phyloP scores from a whole-genome alignment of 2,888 invertebrate species.

The Cantharis rustica region DNA sequence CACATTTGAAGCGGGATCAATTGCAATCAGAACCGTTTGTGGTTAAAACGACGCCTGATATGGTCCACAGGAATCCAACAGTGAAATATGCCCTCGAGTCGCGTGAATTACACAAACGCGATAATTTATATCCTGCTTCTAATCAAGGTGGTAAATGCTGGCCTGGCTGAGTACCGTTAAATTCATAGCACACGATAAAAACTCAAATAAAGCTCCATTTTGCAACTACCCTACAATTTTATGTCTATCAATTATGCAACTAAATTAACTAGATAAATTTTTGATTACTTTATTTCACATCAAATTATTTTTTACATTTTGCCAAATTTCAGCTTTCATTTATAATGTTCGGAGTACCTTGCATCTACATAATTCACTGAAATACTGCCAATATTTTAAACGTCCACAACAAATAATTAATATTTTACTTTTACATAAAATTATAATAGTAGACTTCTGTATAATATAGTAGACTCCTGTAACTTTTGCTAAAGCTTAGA shows the following conservation, averaged over 20 bases:
- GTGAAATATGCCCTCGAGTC: slow-evolving; percentile 51
- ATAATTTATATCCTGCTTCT: slow-evolving; percentile 53
- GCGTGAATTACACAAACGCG: slow-evolving; percentile 51
- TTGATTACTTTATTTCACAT: not conserved
- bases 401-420: not conserved
- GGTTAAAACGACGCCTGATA: slow-evolving; percentile 39
- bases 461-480: not conserved
- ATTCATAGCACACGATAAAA: slow-evolving; percentile 43
- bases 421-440: not conserved
- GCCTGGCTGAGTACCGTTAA: slow-evolving; percentile 48
- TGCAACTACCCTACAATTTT: slow-evolving; percentile 21
- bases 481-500: not conserved
- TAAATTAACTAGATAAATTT: not conserved
- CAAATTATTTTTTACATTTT: not conserved
- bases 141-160: slow-evolving; percentile 54
- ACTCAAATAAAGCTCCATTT: slow-evolving; percentile 27
- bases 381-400: not conserved
- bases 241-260: slow-evolving; percentile 12
- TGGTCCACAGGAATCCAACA: slow-evolving; percentile 41
- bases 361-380: not conserved
- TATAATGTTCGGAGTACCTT: not conserved
- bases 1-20: slow-evolving; percentile 40
- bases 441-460: not conserved
- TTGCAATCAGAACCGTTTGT: slow-evolving; percentile 45
- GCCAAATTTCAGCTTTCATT: not conserved